Base-by-base conservation (phyloP, 1,140 invertebrate genomes). In the Muscidifurax raptorellus region DNA sequence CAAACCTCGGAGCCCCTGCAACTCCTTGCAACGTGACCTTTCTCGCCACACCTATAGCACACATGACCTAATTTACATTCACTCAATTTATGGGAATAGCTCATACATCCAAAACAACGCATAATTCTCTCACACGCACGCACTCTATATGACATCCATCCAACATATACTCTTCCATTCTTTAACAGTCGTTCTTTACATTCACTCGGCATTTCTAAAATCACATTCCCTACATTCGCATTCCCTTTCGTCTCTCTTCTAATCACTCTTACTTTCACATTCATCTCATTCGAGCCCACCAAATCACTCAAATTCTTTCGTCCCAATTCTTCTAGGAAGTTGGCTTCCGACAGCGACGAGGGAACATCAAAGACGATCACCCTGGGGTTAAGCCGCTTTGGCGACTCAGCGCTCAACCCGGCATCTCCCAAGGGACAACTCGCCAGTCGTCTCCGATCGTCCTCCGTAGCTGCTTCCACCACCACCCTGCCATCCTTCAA, bases 291-390 rank as follows among this genome's bases (percentile, higher is more conserved):
- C 15, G 6, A 12, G 15, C 4, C 13, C 4, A 47, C 2, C 4
- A 47, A 3, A 1, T 47, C 74, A 3, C 2, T 0, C 9, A 25
- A 9, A 27, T 47, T 76, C n/a, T 76, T 76, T 7, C 66, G 93
- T 91, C 93, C 94, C 94, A 94, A 94, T 93, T 95, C 94, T 94
- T 94, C 94, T 93, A 91, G 94, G 94, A 95, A 95, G 94, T 95
- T 95, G 95, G 94, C 94, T 95, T 95, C 94, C 95, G 94, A 94
- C 94, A 94, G 95, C 94, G 95, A 95, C 94, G 94, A 95, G 95
- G 95, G 94, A 95, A 95, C 94, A 28, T 69, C 25, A 1, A 28
- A 72, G 22, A 59, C 18, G 3, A 59, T 59, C 0, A 59, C 15
- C 52, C 52, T 59, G 15, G 52, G 18, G 5, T 67, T 52, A 30